phyloP scores from a whole-genome alignment of 2,113 vertebrate species.

The Apodemus sylvaticus region DNA sequence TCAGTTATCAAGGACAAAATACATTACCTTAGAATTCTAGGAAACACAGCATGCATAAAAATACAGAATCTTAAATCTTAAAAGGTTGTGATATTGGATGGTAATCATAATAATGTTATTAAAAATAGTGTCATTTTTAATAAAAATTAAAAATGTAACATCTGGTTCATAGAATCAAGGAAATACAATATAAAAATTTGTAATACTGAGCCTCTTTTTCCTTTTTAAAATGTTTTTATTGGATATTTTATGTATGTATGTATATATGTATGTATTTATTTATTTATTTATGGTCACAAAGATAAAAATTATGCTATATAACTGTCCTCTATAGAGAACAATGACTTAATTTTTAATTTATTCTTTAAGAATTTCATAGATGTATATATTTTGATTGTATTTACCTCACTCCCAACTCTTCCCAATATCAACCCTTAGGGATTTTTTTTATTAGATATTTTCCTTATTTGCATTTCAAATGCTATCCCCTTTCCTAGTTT shows the following conservation, averaged over 20 bases:
- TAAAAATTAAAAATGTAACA: background rate
- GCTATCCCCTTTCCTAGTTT: no score
- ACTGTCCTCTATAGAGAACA: background rate
- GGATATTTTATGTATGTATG: no score
- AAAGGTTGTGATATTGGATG: background rate
- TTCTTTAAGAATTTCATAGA: background rate
- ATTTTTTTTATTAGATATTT: no score
- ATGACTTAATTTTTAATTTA: conserved; percentile 24
- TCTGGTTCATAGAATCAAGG: background rate
- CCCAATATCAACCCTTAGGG: no score
- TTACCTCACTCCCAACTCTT: background rate
- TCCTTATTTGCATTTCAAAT: no score
- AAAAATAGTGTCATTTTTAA: background rate
- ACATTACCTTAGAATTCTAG: conserved; percentile 3
- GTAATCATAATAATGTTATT: conserved; percentile 9
- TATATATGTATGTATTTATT: no score
- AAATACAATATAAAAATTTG: background rate
- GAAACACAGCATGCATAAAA: background rate
- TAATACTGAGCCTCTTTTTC: background rate
- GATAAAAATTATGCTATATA: background rate
- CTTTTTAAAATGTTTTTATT: no score
- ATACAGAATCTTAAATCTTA: conserved; percentile 1
- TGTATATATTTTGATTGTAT: background rate
- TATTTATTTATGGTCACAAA: no score
- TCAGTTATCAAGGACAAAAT: conserved; percentile 25